Base-by-base conservation (phyloP, 2,113 vertebrate species). In the Actenoides hombroni region DNA sequence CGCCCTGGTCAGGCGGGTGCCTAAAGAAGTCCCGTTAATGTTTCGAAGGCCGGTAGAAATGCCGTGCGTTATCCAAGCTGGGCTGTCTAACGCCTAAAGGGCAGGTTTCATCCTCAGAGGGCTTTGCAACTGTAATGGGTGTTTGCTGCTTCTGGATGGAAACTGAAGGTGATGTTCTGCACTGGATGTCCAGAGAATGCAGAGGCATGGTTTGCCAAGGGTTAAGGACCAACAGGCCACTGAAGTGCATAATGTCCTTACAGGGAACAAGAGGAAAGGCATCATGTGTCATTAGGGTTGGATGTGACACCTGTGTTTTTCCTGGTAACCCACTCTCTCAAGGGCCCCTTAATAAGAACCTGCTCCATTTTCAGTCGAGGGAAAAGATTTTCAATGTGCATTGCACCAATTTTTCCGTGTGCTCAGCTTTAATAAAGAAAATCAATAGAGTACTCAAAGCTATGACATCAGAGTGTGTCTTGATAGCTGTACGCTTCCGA, bases 51-150 rank as follows among this genome's bases (percentile, higher is more conserved):
- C 12, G 1, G 33, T 2, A 3, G 70, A 80, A 78, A 19, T 3
- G n/a, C 7, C 0, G 0, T 0, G 0, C 1, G 0, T 29, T 65
- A 33, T n/a, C 17, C 1, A 6, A 3, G 18, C 14, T 20, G 3
- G 19, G 12, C 40, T 40, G 0, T 29, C 11, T 21, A 13, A 28
- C 8, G 16, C 53, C 49, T 16, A 4, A 24, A 9, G 5, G 37
- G 39, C 13, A 40, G 16, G 19, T 53, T 90, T 79, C 7, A 2
- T 23, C 56, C 46, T 59, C 16, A 49, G 24, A 42, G 39, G 29
- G 35, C 37, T 69, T 37, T 69, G 25, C 0, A 0, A 37, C n/a
- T 21, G 18, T 13, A 19, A 7, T 0, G 1, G 16, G 5, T 49
- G 5, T 65, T 78, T 42, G 21, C 40, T 61, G 3, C 11, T 14